These are phyloP conservation scores for Acropora tenuis DNA, from an alignment of 64 coral and sea anemone genomes.

Conservation along the genomic window DNA sequence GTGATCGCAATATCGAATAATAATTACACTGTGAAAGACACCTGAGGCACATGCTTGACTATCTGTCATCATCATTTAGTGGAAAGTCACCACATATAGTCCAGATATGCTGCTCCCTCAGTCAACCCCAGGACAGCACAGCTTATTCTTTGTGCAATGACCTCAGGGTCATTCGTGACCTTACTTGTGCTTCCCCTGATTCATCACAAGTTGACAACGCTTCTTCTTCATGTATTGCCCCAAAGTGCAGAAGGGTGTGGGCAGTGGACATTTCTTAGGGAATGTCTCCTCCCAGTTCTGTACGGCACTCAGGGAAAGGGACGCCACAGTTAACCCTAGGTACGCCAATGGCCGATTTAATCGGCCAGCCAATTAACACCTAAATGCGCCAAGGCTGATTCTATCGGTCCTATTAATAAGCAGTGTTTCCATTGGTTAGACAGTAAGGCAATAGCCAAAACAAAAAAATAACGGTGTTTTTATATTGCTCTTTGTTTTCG, in stretches of 20 bases:
- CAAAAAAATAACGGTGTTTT: no score
- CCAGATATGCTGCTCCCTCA: neutral
- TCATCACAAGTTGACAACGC: no score
- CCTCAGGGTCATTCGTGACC: slow-evolving; percentile 12
- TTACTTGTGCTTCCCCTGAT: neutral
- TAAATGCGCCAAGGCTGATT: no score
- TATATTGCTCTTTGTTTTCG: no score
- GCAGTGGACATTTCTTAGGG: slow-evolving; percentile 33
- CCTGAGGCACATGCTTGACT: no score
- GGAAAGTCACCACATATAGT: neutral
- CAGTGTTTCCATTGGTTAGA: no score
- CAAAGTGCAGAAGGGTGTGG: slow-evolving; percentile 3
- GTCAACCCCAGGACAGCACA: neutral
- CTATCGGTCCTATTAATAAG: no score
- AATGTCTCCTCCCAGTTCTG: slow-evolving; percentile 20
- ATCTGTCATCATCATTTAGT: neutral
- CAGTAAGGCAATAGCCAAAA: no score
- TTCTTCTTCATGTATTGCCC: neutral
- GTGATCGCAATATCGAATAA: no score
- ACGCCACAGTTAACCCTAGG: slow-evolving; percentile 23
- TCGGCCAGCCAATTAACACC: no score
- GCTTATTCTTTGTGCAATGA: neutral
- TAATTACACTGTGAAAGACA: no score
- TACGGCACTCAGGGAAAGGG: slow-evolving; percentile 40
- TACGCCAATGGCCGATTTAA: no score